Percentiles rank a stretch among this genome's conserved stretches.
phyloP scores from a whole-genome alignment of 2,888 invertebrate genomes.

The Phalera bucephala region DNA sequence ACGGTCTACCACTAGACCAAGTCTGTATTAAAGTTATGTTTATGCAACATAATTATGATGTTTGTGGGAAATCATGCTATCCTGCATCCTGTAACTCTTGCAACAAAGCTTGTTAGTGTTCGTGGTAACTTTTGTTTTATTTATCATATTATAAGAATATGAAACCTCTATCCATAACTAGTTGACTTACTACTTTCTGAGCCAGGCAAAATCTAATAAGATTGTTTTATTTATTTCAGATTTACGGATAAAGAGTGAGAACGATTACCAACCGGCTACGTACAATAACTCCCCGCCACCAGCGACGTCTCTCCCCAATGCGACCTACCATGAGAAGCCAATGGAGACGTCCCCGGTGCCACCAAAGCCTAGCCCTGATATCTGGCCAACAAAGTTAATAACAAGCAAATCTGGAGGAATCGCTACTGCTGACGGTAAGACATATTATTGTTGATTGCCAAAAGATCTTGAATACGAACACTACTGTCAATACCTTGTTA shows the following conservation, averaged over 20 bases:
- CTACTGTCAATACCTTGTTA: too few relatives aligned
- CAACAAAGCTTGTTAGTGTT: too few relatives aligned
- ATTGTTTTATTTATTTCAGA: slow-evolving; percentile 81
- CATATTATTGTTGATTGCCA: neutral
- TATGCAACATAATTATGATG: too few relatives aligned
- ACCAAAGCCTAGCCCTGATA: slow-evolving; percentile 83
- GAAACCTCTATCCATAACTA: too few relatives aligned
- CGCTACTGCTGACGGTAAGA: slow-evolving; percentile 92
- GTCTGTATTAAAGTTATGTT: too few relatives aligned
- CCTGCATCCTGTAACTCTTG: too few relatives aligned
- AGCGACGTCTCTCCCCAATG: slow-evolving; percentile 74
- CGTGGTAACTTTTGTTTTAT: too few relatives aligned
- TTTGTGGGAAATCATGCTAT: too few relatives aligned
- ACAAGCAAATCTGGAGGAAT: slow-evolving; percentile 91
- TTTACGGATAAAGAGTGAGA: slow-evolving; percentile 90
- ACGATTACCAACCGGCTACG: slow-evolving; percentile 75
- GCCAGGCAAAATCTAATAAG: too few relatives aligned
- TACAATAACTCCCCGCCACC: slow-evolving; percentile 84
- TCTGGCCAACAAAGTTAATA: slow-evolving; percentile 85
- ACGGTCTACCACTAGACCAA: too few relatives aligned
- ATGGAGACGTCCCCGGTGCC: slow-evolving; percentile 79
- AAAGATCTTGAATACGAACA: neutral
- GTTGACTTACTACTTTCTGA: too few relatives aligned
- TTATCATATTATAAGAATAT: too few relatives aligned
- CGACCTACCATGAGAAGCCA: slow-evolving; percentile 73